phyloP scores from a whole-genome alignment of 2,113 vertebrate species.

The Nothoprocta pentlandii region DNA sequence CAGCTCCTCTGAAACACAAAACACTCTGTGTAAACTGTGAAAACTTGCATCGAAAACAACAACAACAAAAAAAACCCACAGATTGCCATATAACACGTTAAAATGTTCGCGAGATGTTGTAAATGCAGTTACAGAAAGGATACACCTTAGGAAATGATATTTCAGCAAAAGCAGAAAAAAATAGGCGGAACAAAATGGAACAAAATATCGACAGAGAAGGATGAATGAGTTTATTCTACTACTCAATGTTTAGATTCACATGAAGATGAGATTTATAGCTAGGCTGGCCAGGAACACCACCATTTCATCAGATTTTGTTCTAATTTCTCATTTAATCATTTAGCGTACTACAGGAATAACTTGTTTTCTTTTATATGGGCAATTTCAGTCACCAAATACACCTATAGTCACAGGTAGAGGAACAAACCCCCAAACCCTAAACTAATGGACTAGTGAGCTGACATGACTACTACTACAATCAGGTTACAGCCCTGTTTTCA shows the following conservation, averaged over 20 bases:
- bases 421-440: neutral
- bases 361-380: slow-evolving; percentile 32
- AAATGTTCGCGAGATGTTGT: neutral
- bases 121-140: neutral
- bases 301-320: neutral
- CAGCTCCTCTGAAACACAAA: slow-evolving; percentile 33
- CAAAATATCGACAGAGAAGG: neutral
- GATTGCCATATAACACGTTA: neutral
- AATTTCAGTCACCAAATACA: slow-evolving; percentile 36
- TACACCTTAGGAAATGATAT: slow-evolving; percentile 2
- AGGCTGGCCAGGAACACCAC: neutral
- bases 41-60: slow-evolving; percentile 19
- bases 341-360: neutral
- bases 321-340: neutral
- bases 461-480: slow-evolving; percentile 2
- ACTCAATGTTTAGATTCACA: neutral
- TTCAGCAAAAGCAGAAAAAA: slow-evolving; percentile 33
- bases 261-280: neutral
- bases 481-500: neutral
- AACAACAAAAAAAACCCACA: neutral
- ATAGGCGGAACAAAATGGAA: neutral
- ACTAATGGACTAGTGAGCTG: neutral
- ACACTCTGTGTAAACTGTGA: slow-evolving; percentile 43
- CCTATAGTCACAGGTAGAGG: neutral
- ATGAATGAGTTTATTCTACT: neutral